These are phyloP conservation scores for Caenorhabditis brenneri DNA, from an alignment of 1,140 invertebrate genomes.

Conservation along the genomic window DNA sequence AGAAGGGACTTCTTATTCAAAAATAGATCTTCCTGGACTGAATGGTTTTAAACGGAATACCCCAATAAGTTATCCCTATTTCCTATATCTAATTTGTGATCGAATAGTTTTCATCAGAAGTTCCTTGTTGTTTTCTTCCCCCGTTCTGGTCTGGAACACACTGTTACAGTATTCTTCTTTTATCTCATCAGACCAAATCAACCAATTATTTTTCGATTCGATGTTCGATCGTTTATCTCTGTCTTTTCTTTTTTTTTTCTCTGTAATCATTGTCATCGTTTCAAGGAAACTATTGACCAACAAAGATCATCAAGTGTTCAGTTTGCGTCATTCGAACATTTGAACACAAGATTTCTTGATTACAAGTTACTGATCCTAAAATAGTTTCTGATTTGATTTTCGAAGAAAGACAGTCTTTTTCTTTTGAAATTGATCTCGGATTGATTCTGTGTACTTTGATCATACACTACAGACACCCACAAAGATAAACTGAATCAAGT, in stretches of 20 bases:
- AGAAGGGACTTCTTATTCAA: too few species aligned
- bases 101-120: background rate
- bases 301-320: constrained; percentile 26
- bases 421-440: background rate
- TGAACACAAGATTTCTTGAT: background rate
- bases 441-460: constrained; percentile 5
- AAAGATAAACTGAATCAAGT: constrained; percentile 17
- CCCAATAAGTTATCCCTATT: too few species aligned
- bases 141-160: background rate
- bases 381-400: constrained; percentile 10
- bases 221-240: constrained; percentile 30
- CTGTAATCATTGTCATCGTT: background rate
- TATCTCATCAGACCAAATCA: constrained; percentile 2
- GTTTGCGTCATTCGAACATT: constrained; percentile 13
- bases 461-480: background rate
- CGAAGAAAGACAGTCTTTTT: background rate
- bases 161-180: too few species aligned
- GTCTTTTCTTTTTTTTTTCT: too few species aligned
- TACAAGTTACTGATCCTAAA: background rate
- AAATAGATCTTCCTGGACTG: too few species aligned
- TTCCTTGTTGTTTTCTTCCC: background rate
- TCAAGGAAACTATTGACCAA: background rate
- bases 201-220: background rate
- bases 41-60: too few species aligned
- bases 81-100: background rate